Percentiles rank a stretch among this genome's conserved stretches.
Evolutionary conservation across 1,140 invertebrate species (phyloP).

Genomic region (Macrosteles quadrilineatus): DNA sequence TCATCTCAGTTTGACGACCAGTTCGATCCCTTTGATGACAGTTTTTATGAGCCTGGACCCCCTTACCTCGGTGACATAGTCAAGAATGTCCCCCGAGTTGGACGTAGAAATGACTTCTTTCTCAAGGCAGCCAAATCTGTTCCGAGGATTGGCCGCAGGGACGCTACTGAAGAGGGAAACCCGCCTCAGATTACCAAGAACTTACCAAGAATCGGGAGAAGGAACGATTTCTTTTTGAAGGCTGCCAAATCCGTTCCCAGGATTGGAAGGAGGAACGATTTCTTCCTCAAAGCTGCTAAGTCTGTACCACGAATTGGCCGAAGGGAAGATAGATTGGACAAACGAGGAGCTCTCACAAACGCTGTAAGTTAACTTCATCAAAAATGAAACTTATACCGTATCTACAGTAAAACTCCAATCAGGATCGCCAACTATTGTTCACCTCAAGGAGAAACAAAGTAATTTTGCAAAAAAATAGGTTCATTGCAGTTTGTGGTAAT

Average conservation of each 20-base stretch:
- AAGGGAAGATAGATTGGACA: constrained; percentile 40
- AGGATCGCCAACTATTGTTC: too few species aligned
- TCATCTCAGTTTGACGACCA: constrained; percentile 1
- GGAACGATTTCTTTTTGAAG: constrained; percentile 52
- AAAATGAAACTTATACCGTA: too few species aligned
- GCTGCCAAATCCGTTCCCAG: constrained; percentile 49
- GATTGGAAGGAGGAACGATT: constrained; percentile 50
- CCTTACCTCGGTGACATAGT: constrained; percentile 7
- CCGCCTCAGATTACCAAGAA: too few species aligned
- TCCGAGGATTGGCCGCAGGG: constrained; percentile 42
- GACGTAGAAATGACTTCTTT: constrained; percentile 48
- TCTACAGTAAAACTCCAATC: too few species aligned
- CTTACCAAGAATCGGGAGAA: constrained; percentile 30
- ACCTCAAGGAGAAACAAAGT: too few species aligned
- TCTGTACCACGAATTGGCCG: constrained; percentile 60
- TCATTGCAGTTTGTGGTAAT: too few species aligned
- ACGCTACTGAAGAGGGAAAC: not conserved
- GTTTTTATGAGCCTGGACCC: constrained; percentile 9
- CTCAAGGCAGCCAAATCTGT: constrained; percentile 53
- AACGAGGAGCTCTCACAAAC: not conserved
- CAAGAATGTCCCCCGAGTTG: constrained; percentile 32
- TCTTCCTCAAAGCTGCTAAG: constrained; percentile 64
- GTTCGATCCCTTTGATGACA: constrained; percentile 18
- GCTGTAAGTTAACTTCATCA: not conserved
- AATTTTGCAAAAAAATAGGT: too few species aligned